Base-by-base conservation (phyloP, 1,140 invertebrate species). In the Akabosia matsudoensis region DNA sequence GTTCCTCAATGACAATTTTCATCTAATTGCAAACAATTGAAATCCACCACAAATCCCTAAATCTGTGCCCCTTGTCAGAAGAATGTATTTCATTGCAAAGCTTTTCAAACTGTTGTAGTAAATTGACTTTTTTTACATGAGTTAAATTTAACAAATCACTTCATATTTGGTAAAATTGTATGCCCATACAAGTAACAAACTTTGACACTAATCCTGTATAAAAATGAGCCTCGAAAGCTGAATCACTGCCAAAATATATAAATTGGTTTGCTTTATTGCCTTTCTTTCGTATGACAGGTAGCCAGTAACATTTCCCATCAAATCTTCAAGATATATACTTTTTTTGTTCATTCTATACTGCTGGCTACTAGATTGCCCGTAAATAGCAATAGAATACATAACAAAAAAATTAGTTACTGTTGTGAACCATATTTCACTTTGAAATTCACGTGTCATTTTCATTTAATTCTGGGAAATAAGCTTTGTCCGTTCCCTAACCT, bases 361-460 rank as follows among this genome's bases (percentile, higher is more conserved):
- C n/a, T n/a, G n/a, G n/a, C n/a, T n/a, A n/a, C n/a, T n/a, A n/a
- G n/a, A n/a, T n/a, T n/a, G n/a, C n/a, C n/a, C n/a, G 37, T 10
- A 45, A 45, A 45, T 45, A 45, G 37, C 18, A 45, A 18, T 45
- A 45, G 18, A 45, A 18, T 45, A 45, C 18, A 18, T 45, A 45
- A 45, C 37, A 45, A 45, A 10, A n/a, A 18, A 45, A 45, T 45
- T 45, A 45, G 37, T 45, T 45, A 45, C 37, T 18, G n/a, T n/a
- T 45, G 54, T 10, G 54, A 56, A 67, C 31, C 24, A 67, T 67
- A 30, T 31, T 28, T 67, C 30, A 67, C 24, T 31, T 28, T 67
- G 28, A 67, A 67, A 30, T 67, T 67, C 30, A 67, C 61, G 61
- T 67, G 61, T 67, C 61, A 67, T 31, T 67, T 67, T 67, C 30